A percentile compares a stretch with the other conserved stretches of the same genome.
Conservation (phyloP, 2,888 invertebrate species). For the Scaptomyza tumidula region DNA sequence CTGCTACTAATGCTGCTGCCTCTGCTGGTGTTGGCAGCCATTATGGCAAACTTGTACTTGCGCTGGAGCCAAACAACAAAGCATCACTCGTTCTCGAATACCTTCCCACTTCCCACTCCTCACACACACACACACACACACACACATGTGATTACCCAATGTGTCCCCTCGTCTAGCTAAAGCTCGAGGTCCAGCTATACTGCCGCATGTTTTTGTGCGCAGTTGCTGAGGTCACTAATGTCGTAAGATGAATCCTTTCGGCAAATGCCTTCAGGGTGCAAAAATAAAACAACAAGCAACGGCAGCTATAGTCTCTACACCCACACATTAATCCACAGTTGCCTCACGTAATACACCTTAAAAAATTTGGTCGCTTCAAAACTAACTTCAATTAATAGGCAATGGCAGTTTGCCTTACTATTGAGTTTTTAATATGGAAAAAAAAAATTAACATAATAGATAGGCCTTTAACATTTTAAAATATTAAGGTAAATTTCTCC, state of each 20-base stretch:
- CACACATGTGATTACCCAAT: conserved; percentile 34
- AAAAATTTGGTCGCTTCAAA: not conserved
- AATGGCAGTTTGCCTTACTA: not conserved
- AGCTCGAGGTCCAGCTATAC: conserved; percentile 22
- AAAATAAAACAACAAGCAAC: conserved; percentile 74
- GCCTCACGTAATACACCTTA: conserved; percentile 11
- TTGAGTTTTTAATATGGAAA: too few species aligned
- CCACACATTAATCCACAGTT: not conserved
- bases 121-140: conserved; percentile 2
- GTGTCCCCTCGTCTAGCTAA: conserved; percentile 7
- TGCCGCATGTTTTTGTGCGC: conserved; percentile 66
- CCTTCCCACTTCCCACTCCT: not conserved
- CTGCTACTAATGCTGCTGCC: conserved; percentile 11
- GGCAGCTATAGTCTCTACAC: conserved; percentile 24
- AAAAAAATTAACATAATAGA: too few species aligned
- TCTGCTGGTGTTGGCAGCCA: conserved; percentile 71
- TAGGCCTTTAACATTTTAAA: too few species aligned
- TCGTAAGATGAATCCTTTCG: conserved; percentile 82
- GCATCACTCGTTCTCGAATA: conserved; percentile 32
- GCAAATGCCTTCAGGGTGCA: conserved; percentile 79
- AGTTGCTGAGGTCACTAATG: conserved; percentile 81
- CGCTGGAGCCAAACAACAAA: conserved; percentile 71
- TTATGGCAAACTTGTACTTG: conserved; percentile 79
- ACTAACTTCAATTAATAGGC: not conserved
- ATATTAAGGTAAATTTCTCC: too few species aligned